Conservation (phyloP, 2,113 vertebrate species). For the Opisthocomus hoazin region DNA sequence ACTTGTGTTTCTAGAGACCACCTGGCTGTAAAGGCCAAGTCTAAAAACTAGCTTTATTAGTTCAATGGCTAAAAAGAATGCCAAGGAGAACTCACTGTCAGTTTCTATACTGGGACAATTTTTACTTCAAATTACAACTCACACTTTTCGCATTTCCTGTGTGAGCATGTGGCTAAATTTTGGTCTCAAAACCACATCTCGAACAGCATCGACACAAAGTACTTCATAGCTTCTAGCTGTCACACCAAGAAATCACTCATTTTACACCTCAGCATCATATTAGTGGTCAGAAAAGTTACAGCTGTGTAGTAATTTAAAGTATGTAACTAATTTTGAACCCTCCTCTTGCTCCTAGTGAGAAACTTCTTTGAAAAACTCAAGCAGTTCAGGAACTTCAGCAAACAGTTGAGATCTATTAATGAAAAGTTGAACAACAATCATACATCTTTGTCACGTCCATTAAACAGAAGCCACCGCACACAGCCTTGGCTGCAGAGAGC, state of each 20-base stretch:
- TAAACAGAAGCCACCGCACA: neutral
- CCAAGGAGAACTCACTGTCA: neutral
- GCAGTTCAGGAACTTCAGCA: neutral
- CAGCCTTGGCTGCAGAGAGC: neutral
- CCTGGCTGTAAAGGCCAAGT: neutral
- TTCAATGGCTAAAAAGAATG: neutral
- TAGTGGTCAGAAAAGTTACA: neutral
- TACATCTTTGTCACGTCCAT: neutral
- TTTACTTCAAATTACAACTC: neutral
- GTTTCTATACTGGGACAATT: neutral
- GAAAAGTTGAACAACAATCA: neutral
- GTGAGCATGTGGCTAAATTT: neutral
- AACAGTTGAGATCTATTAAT: neutral
- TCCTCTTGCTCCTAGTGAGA: neutral
- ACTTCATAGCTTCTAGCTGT: neutral
- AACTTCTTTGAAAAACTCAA: neutral
- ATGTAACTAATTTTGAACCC: neutral
- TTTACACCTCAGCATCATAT: neutral
- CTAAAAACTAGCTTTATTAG: neutral
- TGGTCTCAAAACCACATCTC: neutral
- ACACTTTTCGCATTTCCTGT: neutral
- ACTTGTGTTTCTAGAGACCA: neutral
- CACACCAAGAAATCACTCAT: neutral
- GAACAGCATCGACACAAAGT: accelerated
- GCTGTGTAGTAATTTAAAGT: neutral